Conservation (phyloP, 2,888 invertebrate genomes). For the Xestia rhomboidea region DNA sequence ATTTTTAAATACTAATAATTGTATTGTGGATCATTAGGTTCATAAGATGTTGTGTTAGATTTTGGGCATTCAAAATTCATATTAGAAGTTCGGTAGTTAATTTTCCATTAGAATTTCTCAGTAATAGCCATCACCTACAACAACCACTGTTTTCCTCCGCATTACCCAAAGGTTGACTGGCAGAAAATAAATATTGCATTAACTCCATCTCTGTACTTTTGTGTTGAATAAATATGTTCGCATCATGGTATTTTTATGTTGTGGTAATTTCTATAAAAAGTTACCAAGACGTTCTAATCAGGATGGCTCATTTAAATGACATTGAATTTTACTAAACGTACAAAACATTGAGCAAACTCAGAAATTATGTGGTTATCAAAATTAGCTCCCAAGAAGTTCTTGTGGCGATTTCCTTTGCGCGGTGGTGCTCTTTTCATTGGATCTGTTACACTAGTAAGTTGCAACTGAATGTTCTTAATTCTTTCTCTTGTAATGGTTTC, state of each 20-base stretch:
- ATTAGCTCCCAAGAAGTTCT: conserved; percentile 47
- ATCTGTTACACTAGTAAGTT: conserved; percentile 55
- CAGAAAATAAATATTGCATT: not conserved
- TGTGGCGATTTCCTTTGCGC: conserved; percentile 35
- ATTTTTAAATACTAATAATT: not conserved
- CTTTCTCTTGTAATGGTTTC: not conserved
- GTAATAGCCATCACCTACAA: not conserved
- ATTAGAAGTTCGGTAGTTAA: no score
- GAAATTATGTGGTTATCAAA: conserved; percentile 40
- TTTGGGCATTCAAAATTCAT: no score
- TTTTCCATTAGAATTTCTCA: not conserved
- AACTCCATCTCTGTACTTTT: no score
- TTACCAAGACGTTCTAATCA: conserved; percentile 26
- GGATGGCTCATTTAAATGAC: conserved; percentile 29
- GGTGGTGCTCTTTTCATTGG: conserved; percentile 43
- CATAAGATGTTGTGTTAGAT: no score
- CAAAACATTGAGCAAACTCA: not conserved
- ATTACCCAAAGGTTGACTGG: not conserved
- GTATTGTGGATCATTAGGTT: no score
- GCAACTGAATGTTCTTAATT: not conserved
- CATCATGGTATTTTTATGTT: not conserved
- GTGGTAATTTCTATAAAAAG: not conserved
- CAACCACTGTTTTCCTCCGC: not conserved
- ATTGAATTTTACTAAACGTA: not conserved
- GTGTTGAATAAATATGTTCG: no score